Conservation (phyloP, 2,113 vertebrate species). For the Ceuthmochares aereus region DNA sequence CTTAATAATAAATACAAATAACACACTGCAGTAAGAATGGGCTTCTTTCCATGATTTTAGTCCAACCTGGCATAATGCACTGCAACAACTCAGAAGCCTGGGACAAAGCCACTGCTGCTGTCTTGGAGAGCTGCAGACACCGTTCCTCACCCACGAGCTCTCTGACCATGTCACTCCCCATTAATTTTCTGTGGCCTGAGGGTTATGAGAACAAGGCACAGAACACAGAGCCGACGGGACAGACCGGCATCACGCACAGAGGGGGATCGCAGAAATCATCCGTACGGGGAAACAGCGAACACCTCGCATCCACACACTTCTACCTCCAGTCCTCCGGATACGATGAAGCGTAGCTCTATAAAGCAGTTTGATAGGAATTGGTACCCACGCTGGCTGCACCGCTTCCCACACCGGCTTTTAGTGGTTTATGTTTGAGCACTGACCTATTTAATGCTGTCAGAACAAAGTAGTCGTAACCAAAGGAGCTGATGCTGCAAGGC, state of each 20-base stretch:
- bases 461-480: background rate
- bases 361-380: background rate
- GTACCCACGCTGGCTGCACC: fast-evolving
- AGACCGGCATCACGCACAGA: fast-evolving
- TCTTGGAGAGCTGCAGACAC: fast-evolving
- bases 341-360: fast-evolving
- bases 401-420: background rate
- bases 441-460: background rate
- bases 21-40: background rate
- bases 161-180: background rate
- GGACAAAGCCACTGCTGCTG: background rate
- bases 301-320: fast-evolving
- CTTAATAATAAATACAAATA: background rate
- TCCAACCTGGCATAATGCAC: background rate
- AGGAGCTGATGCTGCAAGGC: background rate
- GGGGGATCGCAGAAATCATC: background rate
- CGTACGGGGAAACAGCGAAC: background rate
- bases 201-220: background rate
- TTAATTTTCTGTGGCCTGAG: background rate
- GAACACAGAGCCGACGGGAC: background rate
- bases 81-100: background rate
- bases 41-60: background rate
- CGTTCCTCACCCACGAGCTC: background rate
- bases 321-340: background rate
- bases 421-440: background rate